phyloP scores from a whole-genome alignment of 2,888 invertebrate genomes.

The Cremastobaeus sp. region DNA sequence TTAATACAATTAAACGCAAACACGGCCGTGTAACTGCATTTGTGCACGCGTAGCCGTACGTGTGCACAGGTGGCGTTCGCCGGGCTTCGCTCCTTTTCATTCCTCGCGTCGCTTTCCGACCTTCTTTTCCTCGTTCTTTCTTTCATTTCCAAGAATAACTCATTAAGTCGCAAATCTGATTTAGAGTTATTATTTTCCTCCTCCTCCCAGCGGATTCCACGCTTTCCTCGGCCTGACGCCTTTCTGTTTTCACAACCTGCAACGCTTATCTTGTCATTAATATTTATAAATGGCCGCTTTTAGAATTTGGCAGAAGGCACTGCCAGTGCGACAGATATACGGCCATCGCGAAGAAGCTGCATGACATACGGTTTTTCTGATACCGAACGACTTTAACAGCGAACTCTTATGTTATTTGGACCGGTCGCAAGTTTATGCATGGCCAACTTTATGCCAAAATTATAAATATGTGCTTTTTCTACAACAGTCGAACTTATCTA shows the following conservation, averaged over 20 bases:
- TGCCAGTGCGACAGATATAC: constrained; percentile 28
- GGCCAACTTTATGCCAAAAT: constrained; percentile 8
- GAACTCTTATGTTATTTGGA: constrained; percentile 30
- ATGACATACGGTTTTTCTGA: constrained; percentile 43
- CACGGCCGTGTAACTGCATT: constrained; percentile 30
- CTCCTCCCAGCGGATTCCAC: neutral
- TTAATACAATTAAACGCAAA: constrained; percentile 48
- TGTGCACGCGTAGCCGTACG: constrained; percentile 36
- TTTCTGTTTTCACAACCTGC: too few relatives aligned
- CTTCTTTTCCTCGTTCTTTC: constrained; percentile 11
- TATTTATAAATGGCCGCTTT: constrained; percentile 55
- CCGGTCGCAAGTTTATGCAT: constrained; percentile 8
- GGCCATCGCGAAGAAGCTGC: constrained; percentile 29
- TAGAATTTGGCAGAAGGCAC: constrained; percentile 52
- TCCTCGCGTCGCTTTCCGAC: neutral
- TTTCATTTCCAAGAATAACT: constrained; percentile 40
- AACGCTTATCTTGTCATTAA: constrained; percentile 51
- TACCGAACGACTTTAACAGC: constrained; percentile 19
- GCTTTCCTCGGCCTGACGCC: neutral
- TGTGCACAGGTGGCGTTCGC: constrained; percentile 39
- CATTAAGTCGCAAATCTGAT: constrained; percentile 42
- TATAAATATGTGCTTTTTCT: too few relatives aligned
- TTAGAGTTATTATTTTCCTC: constrained; percentile 16
- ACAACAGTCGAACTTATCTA: too few relatives aligned
- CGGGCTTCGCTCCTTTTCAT: constrained; percentile 33